Percentiles rank a stretch among this genome's conserved stretches.
Evolutionary conservation across 2,797 vertebrate genomes (phyloP).

Genomic region (Trachurus trachurus): DNA sequence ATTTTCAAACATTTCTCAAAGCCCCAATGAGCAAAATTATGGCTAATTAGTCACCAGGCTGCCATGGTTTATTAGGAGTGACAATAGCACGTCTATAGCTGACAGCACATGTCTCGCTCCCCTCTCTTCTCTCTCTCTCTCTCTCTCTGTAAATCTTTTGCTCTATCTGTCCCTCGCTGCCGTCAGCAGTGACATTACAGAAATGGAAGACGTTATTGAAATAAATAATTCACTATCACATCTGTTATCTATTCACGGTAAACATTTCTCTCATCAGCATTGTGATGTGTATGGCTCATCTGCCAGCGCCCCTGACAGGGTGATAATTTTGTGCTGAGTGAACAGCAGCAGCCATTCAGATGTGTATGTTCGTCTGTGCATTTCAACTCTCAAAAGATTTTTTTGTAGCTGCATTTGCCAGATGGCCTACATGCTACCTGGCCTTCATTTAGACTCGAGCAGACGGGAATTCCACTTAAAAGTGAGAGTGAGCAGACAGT

Average conservation of each 20-base stretch:
- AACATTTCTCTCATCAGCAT: constrained; percentile 60
- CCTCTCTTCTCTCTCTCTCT: neutral
- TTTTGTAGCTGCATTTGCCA: neutral
- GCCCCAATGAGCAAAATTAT: constrained; percentile 69
- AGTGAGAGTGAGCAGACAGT: neutral
- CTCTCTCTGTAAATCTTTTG: constrained; percentile 27
- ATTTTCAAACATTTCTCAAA: constrained; percentile 65
- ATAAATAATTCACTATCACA: constrained; percentile 65
- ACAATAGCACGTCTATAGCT: constrained; percentile 59
- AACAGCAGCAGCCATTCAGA: neutral
- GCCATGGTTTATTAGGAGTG: constrained; percentile 69
- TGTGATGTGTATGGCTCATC: constrained; percentile 31
- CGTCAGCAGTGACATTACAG: constrained; percentile 62
- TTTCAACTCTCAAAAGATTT: neutral
- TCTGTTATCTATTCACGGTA: constrained; percentile 66
- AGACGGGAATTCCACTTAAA: neutral
- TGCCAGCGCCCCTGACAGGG: constrained; percentile 25
- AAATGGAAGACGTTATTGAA: constrained; percentile 57
- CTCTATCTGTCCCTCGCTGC: constrained; percentile 23
- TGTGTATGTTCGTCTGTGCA: neutral
- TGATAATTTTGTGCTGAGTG: constrained; percentile 13
- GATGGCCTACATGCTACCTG: constrained; percentile 17
- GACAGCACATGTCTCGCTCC: constrained; percentile 51
- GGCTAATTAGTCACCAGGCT: constrained; percentile 75
- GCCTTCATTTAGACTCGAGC: constrained; percentile 15